Conservation (phyloP, 2,888 invertebrate genomes). For the Seira ritae region DNA sequence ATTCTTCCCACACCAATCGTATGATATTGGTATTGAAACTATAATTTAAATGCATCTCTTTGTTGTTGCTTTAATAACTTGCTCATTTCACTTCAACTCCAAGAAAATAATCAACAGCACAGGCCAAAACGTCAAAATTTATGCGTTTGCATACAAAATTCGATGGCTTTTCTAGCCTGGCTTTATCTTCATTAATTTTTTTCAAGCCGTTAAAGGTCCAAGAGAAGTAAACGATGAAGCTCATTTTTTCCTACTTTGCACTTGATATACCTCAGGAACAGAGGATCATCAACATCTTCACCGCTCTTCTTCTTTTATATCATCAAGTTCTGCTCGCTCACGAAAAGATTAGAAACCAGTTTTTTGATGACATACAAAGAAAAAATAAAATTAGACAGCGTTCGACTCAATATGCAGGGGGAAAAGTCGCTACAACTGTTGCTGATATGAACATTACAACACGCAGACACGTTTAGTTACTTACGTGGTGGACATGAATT, state of each 20-base stretch:
- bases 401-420: slow-evolving; percentile 23
- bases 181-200: neutral
- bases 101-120: neutral
- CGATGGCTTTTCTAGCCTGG: neutral
- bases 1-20: too few species aligned
- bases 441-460: slow-evolving; percentile 26
- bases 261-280: too few species aligned
- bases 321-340: slow-evolving; percentile 51
- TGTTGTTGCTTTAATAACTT: slow-evolving; percentile 17
- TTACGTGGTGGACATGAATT: slow-evolving; percentile 52
- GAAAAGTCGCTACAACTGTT: neutral
- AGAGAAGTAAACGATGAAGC: neutral
- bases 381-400: slow-evolving; percentile 45
- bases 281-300: slow-evolving; percentile 36
- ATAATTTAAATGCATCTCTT: too few species aligned
- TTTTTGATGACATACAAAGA: slow-evolving; percentile 61
- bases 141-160: neutral
- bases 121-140: slow-evolving; percentile 10
- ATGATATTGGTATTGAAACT: too few species aligned
- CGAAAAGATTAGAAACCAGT: slow-evolving; percentile 62
- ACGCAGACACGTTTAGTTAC: slow-evolving; percentile 48
- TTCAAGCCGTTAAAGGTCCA: neutral
- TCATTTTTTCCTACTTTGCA: too few species aligned
- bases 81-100: neutral
- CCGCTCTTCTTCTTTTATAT: slow-evolving; percentile 25